Percentiles rank a stretch among this genome's conserved stretches.
These are phyloP conservation scores for Aix galericulata DNA, from an alignment of 2,113 vertebrate genomes.

Conservation along the genomic window DNA sequence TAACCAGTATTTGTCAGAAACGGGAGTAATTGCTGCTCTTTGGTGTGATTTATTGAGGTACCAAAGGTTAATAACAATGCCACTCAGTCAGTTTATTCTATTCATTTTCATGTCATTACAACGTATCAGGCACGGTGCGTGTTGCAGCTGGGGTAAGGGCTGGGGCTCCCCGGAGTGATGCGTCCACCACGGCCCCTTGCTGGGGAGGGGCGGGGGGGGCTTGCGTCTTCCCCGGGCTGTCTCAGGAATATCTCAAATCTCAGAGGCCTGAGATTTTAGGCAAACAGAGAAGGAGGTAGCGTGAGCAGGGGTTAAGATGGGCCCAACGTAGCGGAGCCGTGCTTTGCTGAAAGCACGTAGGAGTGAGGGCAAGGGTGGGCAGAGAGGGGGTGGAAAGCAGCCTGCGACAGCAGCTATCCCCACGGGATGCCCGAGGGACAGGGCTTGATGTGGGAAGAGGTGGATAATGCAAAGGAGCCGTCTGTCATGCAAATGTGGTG, in stretches of 20 bases:
- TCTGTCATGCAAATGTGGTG: conserved; percentile 19
- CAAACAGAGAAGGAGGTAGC: not conserved
- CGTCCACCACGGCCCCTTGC: not conserved
- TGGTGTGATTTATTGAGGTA: conserved; percentile 85
- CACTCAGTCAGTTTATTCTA: conserved; percentile 83
- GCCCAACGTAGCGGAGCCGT: fast-evolving
- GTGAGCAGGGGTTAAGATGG: not conserved
- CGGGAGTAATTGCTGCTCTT: conserved; percentile 83
- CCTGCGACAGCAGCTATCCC: not conserved
- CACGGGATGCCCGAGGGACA: not conserved
- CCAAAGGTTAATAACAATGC: conserved; percentile 89
- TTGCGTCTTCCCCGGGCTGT: fast-evolving
- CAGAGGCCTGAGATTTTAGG: not conserved
- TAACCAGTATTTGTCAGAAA: conserved; percentile 72
- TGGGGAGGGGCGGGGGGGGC: not conserved
- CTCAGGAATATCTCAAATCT: not conserved
- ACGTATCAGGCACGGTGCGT: conserved; percentile 61
- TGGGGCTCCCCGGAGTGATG: not conserved
- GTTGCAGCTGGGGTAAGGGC: conserved; percentile 59
- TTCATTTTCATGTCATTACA: conserved; percentile 85
- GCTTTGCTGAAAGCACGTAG: not conserved
- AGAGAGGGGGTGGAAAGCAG: not conserved
- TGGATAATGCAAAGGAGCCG: not conserved
- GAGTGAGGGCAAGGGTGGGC: not conserved
- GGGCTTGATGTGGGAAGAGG: not conserved